Evolutionary conservation across 1,140 invertebrate species (phyloP).

Genomic region (Caerostris darwini): DNA sequence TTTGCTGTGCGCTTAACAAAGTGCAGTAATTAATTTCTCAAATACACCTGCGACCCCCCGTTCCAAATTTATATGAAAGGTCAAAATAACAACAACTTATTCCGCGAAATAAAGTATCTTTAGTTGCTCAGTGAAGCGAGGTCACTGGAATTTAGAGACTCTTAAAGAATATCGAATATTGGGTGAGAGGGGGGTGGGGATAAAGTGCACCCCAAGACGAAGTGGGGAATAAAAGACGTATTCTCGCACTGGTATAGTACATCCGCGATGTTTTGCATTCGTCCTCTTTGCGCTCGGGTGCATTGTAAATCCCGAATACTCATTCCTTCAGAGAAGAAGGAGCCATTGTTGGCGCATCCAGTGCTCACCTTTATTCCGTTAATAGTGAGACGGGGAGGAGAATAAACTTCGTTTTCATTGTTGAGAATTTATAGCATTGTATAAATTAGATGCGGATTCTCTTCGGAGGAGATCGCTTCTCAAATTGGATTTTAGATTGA

Average conservation of each 20-base stretch:
- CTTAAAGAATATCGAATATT: neutral
- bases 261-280: conserved; percentile 4
- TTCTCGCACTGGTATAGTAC: neutral
- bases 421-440: conserved; percentile 68
- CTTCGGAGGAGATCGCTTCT: conserved; percentile 27
- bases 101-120: neutral
- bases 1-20: neutral
- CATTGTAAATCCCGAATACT: conserved; percentile 55
- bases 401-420: conserved; percentile 72
- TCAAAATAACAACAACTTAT: neutral
- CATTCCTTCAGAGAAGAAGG: neutral
- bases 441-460: conserved; percentile 67
- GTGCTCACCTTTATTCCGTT: conserved; percentile 44
- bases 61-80: neutral
- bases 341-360: neutral
- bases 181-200: neutral
- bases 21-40: neutral
- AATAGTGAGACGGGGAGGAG: conserved; percentile 8
- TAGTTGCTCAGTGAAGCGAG: neutral
- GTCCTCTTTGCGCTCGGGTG: conserved; percentile 19
- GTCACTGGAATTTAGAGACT: neutral
- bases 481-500: conserved; percentile 75
- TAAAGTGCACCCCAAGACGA: conserved; percentile 22
- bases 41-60: neutral
- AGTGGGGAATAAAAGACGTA: conserved; percentile 38